These are phyloP conservation scores for Molossus molossus DNA, from an alignment of 2,797 vertebrate species.

Conservation along the genomic window DNA sequence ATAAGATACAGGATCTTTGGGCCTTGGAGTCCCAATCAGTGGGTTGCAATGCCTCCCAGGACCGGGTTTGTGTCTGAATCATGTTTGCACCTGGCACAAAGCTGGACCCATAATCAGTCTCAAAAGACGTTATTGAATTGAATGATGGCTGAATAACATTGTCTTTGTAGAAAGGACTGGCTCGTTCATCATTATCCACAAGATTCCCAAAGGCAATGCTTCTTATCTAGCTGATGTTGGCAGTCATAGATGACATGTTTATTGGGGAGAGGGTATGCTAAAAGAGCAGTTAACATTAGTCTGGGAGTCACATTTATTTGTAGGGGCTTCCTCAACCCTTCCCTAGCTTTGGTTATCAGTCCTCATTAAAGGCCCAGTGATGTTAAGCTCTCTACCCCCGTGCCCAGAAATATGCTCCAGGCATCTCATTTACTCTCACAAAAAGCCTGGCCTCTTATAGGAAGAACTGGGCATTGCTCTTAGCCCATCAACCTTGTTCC, in stretches of 20 bases:
- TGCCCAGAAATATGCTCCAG: constrained; percentile 16
- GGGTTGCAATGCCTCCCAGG: background rate
- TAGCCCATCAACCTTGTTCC: background rate
- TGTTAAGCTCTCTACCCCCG: background rate
- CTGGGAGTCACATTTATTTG: constrained; percentile 84
- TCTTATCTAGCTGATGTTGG: constrained; percentile 67
- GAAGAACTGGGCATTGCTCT: background rate
- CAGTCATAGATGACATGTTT: constrained; percentile 13
- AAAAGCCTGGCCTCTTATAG: constrained; percentile 20
- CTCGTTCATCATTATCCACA: constrained; percentile 67
- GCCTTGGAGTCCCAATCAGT: background rate
- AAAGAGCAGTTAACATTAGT: constrained; percentile 84
- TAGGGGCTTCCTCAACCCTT: constrained; percentile 77
- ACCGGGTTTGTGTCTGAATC: constrained; percentile 54
- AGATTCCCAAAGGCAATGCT: constrained; percentile 37
- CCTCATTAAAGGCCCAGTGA: constrained; percentile 63
- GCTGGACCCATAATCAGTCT: constrained; percentile 23
- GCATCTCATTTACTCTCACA: constrained; percentile 21
- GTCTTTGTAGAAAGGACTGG: constrained; percentile 55
- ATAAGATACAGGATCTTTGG: constrained; percentile 21
- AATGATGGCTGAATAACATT: constrained; percentile 60
- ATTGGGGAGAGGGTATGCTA: constrained; percentile 64
- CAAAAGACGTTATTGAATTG: constrained; percentile 62
- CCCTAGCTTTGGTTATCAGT: constrained; percentile 25
- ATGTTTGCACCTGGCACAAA: constrained; percentile 69